A percentile compares a stretch with the other conserved stretches of the same genome.
Conservation (phyloP, 2,888 invertebrate species). For the Nymphalis urticae region DNA sequence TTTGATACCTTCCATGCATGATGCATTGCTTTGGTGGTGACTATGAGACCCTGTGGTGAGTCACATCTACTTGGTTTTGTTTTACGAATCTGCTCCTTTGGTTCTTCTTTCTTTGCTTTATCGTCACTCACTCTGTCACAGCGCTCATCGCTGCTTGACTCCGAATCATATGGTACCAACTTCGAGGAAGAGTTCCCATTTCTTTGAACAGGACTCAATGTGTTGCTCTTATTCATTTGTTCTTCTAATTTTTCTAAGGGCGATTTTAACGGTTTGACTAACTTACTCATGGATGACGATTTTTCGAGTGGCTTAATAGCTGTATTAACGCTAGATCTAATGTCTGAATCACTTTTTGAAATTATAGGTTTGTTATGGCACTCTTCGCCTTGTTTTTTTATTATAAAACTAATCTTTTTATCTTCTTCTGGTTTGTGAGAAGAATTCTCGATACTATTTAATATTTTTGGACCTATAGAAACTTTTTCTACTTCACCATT, state of each 20-base stretch:
- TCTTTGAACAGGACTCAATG: conserved; percentile 50
- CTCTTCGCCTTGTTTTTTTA: conserved; percentile 62
- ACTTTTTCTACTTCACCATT: conserved; percentile 76
- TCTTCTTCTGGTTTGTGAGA: conserved; percentile 59
- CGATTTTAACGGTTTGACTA: conserved; percentile 64
- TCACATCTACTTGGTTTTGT: conserved; percentile 63
- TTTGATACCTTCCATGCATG: conserved; percentile 74
- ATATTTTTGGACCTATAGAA: conserved; percentile 54
- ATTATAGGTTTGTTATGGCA: conserved; percentile 58
- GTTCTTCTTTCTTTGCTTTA: conserved; percentile 41
- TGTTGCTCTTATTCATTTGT: conserved; percentile 70
- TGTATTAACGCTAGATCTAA: conserved; percentile 48
- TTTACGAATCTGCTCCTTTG: conserved; percentile 48
- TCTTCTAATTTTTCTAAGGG: conserved; percentile 73
- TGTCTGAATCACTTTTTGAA: conserved; percentile 62
- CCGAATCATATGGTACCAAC: conserved; percentile 83
- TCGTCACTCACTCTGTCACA: conserved; percentile 44
- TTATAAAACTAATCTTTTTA: conserved; percentile 63
- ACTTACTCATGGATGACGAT: conserved; percentile 55
- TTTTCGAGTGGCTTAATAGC: conserved; percentile 54
- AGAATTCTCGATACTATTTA: conserved; percentile 61
- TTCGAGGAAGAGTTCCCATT: conserved; percentile 60
- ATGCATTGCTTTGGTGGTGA: conserved; percentile 67
- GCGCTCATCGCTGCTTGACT: conserved; percentile 78
- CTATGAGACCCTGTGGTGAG: conserved; percentile 59